Base-by-base conservation (phyloP, 2,113 vertebrate genomes). In the Cynopterus brachyotis region DNA sequence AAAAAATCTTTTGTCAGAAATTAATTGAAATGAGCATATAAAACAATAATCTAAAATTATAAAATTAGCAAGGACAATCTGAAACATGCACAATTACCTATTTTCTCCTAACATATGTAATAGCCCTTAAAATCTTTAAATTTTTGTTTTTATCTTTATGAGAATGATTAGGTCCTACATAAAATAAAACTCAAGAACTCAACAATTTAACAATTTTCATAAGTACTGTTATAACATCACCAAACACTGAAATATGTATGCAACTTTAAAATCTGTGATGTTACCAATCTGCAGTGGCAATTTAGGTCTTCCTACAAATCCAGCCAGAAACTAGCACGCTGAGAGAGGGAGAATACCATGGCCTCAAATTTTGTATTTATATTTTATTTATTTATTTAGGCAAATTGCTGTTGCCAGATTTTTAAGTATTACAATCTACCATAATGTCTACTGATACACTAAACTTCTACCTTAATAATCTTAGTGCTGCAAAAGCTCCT, bases 291-390 rank as follows among this genome's bases (percentile, higher is more conserved):
- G 8, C 35, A 86, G 1, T n/a, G 9, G 32, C 42, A 83, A 78
- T 70, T 70, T n/a, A 75, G 89, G 42, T 50, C 87, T 70, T 93
- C 26, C 6, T 62, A 95, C 62, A 30, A 93, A 91, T 87, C 76
- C 45, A 78, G 40, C 60, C 20, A 91, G 45, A 60, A 86, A 69
- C 40, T 45, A 75, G 40, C 26, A 32, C 60, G 17, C 28, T 59
- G 9, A 3, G 28, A 4, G 0, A 82, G 35, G 3, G 53, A 76
- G 16, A 64, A 19, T 62, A 42, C 19, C 24, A 32, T 9, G 11
- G 11, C 35, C 78, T 72, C 40, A 60, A 96, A 95, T 37, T 42
- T 42, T 24, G 45, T 15, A 28, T 72, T 72, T 72, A 42, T 28
- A 72, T 72, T 50, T 50, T 15, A 50, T 47, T 47, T 47, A 47